Base-by-base conservation (phyloP, 1,140 invertebrate genomes). In the Phthorimaea operculella region DNA sequence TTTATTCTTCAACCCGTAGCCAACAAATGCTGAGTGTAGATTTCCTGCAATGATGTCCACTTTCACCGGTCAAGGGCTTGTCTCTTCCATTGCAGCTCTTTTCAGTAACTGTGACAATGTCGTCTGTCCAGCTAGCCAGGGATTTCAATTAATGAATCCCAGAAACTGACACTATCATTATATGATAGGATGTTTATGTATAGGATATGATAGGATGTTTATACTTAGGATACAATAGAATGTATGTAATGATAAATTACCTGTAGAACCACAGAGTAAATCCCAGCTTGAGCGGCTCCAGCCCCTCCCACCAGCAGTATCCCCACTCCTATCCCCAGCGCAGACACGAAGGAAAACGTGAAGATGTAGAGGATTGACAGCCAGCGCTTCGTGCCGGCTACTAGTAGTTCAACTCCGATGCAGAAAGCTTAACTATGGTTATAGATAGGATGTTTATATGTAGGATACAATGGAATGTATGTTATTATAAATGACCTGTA, bases 321-420 rank as follows among this genome's bases (percentile, higher is more conserved):
- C 12, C 92, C 93, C 14, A 92, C 86, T 0, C 90, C 91, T 51
- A 93, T 93, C 63, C 92, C 92, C 56, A 95, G 66, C 0, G 94
- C 93, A 12, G 93, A 94, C 14, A 95, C 90, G 28, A 94, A 83
- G 0, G 93, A 93, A 65, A 95, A 94, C 5, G 75, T 81, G 60
- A 84, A 84, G 49, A 84, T 73, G 55, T 84, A 84, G 8, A 82
- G 64, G 6, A 84, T 10, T 0, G 77, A 80, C 51, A 84, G 59
- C 81, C 81, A 82, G 5, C 56, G 86, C 88, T 39, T 92, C 87
- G 60, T 89, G 79, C 44, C 89, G 82, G 60, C 90, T 75, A 57
- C 79, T 4, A 92, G 88, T 45, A 96, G 73, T 67, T 95, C 93
- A 15, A 94, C 88, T 1, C 93, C 93, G 59, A 95, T 93, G 74